phyloP scores from a whole-genome alignment of 2,797 vertebrate genomes.

The Halcyon smyrnensis region DNA sequence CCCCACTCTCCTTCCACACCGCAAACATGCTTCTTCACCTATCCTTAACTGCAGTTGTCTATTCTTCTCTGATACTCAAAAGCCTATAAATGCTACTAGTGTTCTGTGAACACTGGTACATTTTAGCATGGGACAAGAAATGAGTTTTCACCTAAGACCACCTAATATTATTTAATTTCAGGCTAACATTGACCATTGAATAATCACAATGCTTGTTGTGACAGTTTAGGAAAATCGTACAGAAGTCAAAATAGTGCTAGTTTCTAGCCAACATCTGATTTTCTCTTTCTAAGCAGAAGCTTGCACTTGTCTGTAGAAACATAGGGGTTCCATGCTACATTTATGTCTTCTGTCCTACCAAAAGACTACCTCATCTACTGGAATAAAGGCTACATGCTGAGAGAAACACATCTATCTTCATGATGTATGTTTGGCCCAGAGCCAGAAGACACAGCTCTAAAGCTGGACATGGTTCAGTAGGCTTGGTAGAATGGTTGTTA shows the following conservation, averaged over 20 bases:
- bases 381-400: constrained; percentile 25
- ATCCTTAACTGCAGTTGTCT: neutral
- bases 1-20: neutral
- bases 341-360: constrained; percentile 4
- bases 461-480: constrained; percentile 8
- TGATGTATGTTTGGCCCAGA: neutral
- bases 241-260: neutral
- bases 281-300: neutral
- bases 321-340: neutral
- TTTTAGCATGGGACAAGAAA: neutral
- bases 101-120: neutral
- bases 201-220: neutral
- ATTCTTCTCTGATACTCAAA: neutral
- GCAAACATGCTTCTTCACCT: neutral
- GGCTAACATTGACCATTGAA: neutral
- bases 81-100: neutral
- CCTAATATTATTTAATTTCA: neutral
- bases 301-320: neutral
- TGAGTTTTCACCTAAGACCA: neutral
- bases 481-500: constrained; percentile 30
- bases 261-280: neutral
- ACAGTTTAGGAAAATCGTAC: neutral
- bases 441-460: constrained; percentile 7
- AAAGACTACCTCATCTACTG: constrained; percentile 36
- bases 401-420: constrained; percentile 33